Base-by-base conservation (phyloP, 2,113 vertebrate genomes). In the Saguinus imperator region DNA sequence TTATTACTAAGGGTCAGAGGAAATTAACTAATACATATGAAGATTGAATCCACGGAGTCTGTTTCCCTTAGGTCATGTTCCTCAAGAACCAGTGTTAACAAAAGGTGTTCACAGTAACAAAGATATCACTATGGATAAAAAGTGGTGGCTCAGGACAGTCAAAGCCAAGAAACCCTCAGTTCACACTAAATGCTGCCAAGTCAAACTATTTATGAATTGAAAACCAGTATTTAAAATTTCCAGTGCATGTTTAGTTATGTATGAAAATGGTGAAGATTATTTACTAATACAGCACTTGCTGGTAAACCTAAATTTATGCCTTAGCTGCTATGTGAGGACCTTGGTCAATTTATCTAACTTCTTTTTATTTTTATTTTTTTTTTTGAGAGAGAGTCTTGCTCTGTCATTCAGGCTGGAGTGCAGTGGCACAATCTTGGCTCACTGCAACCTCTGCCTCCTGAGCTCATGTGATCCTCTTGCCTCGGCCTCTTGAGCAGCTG, bases 171-270 rank as follows among this genome's bases (percentile, higher is more conserved):
- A 89, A n/a, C 16, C 6, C 79, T 43, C 27, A 83, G 73, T 89
- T 80, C 70, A 80, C 66, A 90, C 9, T 52, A 18, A 92, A n/a
- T 29, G 45, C 40, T 86, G 29, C 40, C 21, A 83, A 82, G 45
- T 81, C 68, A 84, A 43, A 84, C 66, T 68, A 76, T 37, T 89
- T 96, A 68, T 86, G 43, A 94, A 94, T 80, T 21, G 35, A 61
- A 93, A 93, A 93, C 57, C 32, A 95, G 64, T 70, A 91, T 55
- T 96, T 25, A 57, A 92, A 81, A 75, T 35, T 91, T 87, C 27
- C 68, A 81, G 9, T 50, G 18, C 23, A 72, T 48, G 4, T 50
- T 94, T 64, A 92, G n/a, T 94, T 94, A 77, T 12, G 40, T 11
- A 48, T 23, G 12, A 88, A 94, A 97, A 88, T 70, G 8, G 32